phyloP scores from a whole-genome alignment of 2,113 vertebrate genomes.

The Crotophaga sulcirostris region DNA sequence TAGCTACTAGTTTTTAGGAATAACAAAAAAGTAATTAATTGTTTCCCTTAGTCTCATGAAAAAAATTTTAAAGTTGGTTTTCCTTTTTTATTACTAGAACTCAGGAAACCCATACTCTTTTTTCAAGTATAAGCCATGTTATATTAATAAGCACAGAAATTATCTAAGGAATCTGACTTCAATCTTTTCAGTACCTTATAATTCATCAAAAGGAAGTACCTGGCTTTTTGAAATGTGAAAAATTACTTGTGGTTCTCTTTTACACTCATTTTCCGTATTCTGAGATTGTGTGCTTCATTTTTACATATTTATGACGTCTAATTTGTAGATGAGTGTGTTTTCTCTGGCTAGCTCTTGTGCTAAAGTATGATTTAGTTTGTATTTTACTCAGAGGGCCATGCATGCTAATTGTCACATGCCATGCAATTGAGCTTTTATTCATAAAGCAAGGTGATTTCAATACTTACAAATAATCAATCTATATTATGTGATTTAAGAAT shows the following conservation, averaged over 20 bases:
- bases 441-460: neutral
- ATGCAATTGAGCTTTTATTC: neutral
- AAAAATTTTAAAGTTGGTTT: neutral
- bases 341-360: neutral
- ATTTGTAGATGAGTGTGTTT: neutral
- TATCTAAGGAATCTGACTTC: neutral
- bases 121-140: neutral
- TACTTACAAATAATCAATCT: neutral
- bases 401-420: neutral
- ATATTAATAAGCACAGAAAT: constrained; percentile 17
- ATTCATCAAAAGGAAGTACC: constrained; percentile 33
- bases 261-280: neutral
- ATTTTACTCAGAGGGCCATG: neutral
- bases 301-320: neutral
- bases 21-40: neutral
- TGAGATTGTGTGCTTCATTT: neutral
- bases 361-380: neutral
- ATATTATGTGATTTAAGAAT: neutral
- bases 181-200: constrained; percentile 28
- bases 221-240: constrained; percentile 29
- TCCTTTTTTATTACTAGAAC: neutral
- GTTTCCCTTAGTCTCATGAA: neutral
- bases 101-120: neutral
- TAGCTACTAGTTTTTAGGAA: neutral
- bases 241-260: constrained; percentile 6